These are phyloP conservation scores for Cremastobaeus sp. DNA, from an alignment of 2,888 invertebrate species.

Conservation along the genomic window DNA sequence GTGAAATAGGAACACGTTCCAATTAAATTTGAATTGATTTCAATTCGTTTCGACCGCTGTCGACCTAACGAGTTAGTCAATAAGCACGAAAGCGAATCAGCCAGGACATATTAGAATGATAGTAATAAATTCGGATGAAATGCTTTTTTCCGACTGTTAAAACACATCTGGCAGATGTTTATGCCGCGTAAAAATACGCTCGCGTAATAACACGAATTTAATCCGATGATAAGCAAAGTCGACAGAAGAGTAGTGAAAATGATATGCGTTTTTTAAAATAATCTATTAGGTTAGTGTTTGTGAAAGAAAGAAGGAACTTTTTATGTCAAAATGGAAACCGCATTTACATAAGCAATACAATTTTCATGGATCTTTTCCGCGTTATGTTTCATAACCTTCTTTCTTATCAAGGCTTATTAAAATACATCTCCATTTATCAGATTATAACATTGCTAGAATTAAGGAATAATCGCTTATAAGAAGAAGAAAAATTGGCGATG, in stretches of 20 bases:
- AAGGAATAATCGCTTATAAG: no score
- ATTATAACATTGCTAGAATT: no score
- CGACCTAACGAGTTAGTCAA: slow-evolving; percentile 22
- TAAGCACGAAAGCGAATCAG: slow-evolving; percentile 16
- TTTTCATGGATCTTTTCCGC: not conserved
- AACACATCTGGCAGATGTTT: slow-evolving; percentile 44
- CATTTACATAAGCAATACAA: no score
- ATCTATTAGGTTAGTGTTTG: slow-evolving; percentile 27
- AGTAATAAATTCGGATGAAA: slow-evolving; percentile 49
- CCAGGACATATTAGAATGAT: slow-evolving; percentile 24
- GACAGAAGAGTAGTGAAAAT: slow-evolving; percentile 21
- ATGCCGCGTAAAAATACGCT: slow-evolving; percentile 36
- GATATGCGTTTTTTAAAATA: slow-evolving; percentile 35
- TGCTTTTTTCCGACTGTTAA: slow-evolving; percentile 36
- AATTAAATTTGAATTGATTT: slow-evolving; percentile 14
- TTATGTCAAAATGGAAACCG: not conserved
- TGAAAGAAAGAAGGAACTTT: no score
- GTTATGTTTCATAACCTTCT: not conserved
- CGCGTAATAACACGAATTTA: slow-evolving; percentile 33
- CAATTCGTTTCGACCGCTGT: slow-evolving; percentile 12
- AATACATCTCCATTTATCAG: no score
- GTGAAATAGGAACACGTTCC: not conserved
- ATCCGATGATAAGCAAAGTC: slow-evolving; percentile 38
- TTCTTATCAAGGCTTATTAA: not conserved
- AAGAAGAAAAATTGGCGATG: no score